A percentile compares a stretch with the other conserved stretches of the same genome.
Conservation (phyloP, 2,888 invertebrate genomes). For the Erannis defoliaria region DNA sequence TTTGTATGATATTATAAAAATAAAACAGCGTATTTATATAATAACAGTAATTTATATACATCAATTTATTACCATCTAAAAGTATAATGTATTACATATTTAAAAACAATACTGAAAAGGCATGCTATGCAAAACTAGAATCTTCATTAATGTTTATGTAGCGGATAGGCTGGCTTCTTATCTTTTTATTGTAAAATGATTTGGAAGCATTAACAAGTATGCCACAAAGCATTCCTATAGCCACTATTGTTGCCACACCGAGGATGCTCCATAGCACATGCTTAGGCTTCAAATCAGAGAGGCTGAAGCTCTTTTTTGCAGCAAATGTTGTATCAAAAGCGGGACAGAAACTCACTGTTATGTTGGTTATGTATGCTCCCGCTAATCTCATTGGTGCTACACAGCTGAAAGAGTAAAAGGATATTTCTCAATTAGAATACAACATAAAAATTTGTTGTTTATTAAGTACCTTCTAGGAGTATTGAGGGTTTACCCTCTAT, state of each 20-base stretch:
- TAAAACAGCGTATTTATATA: slow-evolving; percentile 36
- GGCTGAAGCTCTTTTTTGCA: slow-evolving; percentile 60
- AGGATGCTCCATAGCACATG: slow-evolving; percentile 80
- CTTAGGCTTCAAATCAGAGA: slow-evolving; percentile 71
- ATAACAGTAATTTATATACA: slow-evolving; percentile 50
- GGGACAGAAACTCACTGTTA: slow-evolving; percentile 74
- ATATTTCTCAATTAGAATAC: not conserved
- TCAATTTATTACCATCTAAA: slow-evolving; percentile 48
- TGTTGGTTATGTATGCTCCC: slow-evolving; percentile 75
- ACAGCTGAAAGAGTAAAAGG: slow-evolving; percentile 66
- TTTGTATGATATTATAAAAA: slow-evolving; percentile 26
- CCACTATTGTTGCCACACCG: slow-evolving; percentile 71
- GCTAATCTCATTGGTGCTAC: slow-evolving; percentile 77
- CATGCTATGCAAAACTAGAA: slow-evolving; percentile 68
- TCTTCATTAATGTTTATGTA: slow-evolving; percentile 73
- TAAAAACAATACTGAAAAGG: slow-evolving; percentile 35
- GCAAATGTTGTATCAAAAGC: slow-evolving; percentile 70
- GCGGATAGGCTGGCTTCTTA: slow-evolving; percentile 71
- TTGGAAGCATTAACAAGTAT: slow-evolving; percentile 71
- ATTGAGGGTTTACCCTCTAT: too few species aligned
- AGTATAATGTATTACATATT: slow-evolving; percentile 43
- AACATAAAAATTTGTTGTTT: not conserved
- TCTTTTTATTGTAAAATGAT: slow-evolving; percentile 68
- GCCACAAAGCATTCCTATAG: slow-evolving; percentile 74
- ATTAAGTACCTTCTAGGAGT: not conserved